Base-by-base conservation (phyloP, 2,797 vertebrate species). In the Manis javanica region DNA sequence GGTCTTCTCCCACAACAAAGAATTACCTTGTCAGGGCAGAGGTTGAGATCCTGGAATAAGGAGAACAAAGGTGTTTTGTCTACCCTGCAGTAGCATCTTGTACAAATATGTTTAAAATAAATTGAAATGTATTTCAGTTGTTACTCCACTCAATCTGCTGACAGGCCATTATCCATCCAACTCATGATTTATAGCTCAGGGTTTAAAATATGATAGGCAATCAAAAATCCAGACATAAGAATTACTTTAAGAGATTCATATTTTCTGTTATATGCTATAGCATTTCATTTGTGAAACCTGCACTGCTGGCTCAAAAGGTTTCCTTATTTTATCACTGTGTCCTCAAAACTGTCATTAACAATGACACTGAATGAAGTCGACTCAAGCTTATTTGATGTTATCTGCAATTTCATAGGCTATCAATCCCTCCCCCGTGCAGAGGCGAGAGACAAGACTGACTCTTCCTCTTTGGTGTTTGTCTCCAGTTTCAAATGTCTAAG, bases 231-330 rank as follows among this genome's bases (percentile, higher is more conserved):
- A 74, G 81, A 77, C 71, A 37, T 12, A 57, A 71, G 42, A 84
- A 64, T 96, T 95, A 87, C 90, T 77, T 93, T 94, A 66, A 61
- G 71, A 91, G 95, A 90, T 69, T 91, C 39, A 77, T 63, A 57
- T 66, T 93, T 79, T 75, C 92, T 71, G 29, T 85, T 49, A 55
- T 4, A 59, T 10, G 10, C 71, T 90, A 12, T 8, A 88, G 75
- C 95, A 59, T 87, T 91, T 93, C 96, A 94, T 93, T 94, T 96
- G 71, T 90, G 90, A 97, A 87, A 46, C 61, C 64, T 78, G 46
- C 6, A 15, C 46, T 57, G 81, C 77, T 74, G 69, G 93, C 51
- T 95, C 72, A 74, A 83, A 74, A 83, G 64, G 79, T 69, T 87
- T 95, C 68, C 84, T 75, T 78, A 84, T 91, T 94, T 96, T 96